phyloP scores from a whole-genome alignment of 2,113 vertebrate genomes.

The Xerus inauris region DNA sequence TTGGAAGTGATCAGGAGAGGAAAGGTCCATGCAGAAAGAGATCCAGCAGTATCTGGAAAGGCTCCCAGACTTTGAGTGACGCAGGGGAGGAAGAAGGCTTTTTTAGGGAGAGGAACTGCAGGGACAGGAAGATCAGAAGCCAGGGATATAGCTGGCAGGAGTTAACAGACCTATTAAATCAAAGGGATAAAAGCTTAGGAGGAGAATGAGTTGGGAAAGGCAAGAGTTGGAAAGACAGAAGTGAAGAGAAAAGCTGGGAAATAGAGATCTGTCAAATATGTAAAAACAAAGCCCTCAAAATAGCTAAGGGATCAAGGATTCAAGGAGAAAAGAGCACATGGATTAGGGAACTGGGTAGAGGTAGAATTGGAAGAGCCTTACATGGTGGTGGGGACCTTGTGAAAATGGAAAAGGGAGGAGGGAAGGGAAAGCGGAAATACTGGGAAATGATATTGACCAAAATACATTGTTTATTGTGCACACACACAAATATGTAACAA shows the following conservation, averaged over 20 bases:
- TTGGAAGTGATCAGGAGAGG: neutral
- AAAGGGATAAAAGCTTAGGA: neutral
- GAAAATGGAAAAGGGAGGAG: too few relatives aligned
- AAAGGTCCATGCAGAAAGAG: neutral
- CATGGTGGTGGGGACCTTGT: too few relatives aligned
- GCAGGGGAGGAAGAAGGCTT: neutral
- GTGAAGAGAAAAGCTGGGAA: neutral
- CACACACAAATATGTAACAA: too few relatives aligned
- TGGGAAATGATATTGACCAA: too few relatives aligned
- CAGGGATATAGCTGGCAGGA: neutral
- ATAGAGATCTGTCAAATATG: neutral
- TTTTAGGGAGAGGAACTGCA: neutral
- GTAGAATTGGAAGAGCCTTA: neutral
- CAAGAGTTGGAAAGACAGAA: neutral
- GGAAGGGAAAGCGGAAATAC: too few relatives aligned
- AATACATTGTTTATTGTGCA: too few relatives aligned
- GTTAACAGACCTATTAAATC: neutral
- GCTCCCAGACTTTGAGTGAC: neutral
- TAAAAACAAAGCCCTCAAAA: neutral
- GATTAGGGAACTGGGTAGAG: neutral
- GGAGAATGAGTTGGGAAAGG: neutral
- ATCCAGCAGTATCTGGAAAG: neutral
- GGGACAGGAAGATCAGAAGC: neutral
- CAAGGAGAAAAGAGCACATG: neutral
- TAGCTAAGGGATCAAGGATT: constrained; percentile 4